Base-by-base conservation (phyloP, 2,888 invertebrate species). In the Capitulum mitella region DNA sequence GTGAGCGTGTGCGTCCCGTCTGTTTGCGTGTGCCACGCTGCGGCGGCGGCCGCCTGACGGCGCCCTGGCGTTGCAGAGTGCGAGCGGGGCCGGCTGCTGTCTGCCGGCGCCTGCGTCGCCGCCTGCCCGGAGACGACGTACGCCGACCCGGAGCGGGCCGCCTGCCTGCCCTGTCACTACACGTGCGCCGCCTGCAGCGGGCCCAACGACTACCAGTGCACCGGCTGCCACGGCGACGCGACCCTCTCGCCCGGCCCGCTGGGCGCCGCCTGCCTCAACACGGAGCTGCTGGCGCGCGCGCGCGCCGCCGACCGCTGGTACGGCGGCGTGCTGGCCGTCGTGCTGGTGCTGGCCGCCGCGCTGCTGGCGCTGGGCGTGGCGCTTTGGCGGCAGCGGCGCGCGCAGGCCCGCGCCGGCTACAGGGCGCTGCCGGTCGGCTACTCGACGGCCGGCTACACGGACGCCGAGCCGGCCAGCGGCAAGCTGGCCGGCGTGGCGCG, bases 161-260 rank as follows among this genome's bases (percentile, higher is more conserved):
- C 84, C 10, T 93, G 93, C 84, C 85, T 89, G 3, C 86, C 87
- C 48, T 93, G 93, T 84, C 92, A 93, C 86, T 92, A 93, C 85
- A 89, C 90, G n/a, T 93, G 93, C 84, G 88, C 88, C 79, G 87
- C 88, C 19, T 93, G 93, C 84, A 85, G 86, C 14, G 92, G 92
- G 19, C 90, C 92, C 14, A 88, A 89, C 82, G 90, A 91, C 85
- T 89, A 89, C 83, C 90, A 92, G 83, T 70, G 70, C 70, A 0
- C 37, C 26, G 40, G 8, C 22, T 70, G 70, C 26, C 70, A 70
- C 70, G 70, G 70, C 70, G 70, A 70, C 70, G 70, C 70, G 37
- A 40, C 70, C 40, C 70, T 70, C 29, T 10, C 37, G 26, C 8
- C 40, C 29, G 37, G 29, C 10, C 70, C 22, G 26, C 37, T 40